These are phyloP conservation scores for Mesembrinibis cayennensis DNA, from an alignment of 2,113 vertebrate species.

Conservation along the genomic window DNA sequence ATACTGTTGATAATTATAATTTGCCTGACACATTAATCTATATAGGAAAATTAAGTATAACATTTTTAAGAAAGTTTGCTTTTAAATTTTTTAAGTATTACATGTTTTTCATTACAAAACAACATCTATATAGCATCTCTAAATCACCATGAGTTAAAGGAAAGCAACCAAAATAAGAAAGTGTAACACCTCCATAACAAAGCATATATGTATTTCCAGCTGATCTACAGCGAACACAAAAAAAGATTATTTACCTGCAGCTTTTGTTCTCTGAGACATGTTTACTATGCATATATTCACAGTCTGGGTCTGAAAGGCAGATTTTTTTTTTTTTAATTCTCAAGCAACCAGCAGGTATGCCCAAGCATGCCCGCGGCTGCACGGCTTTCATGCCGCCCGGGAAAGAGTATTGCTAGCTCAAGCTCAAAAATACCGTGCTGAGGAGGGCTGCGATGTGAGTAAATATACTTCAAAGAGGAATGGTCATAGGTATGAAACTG, in stretches of 20 bases:
- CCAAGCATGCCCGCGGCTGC: not conserved
- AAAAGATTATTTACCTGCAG: not conserved
- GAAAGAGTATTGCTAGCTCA: not conserved
- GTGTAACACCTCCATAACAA: not conserved
- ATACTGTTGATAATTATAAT: not conserved
- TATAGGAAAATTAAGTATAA: not conserved
- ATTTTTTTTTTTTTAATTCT: not conserved
- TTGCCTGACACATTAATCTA: not conserved
- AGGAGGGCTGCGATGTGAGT: not conserved
- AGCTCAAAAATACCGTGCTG: rapidly evolving
- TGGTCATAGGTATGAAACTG: not conserved
- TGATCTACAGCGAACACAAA: not conserved
- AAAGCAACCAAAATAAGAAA: not conserved
- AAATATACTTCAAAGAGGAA: not conserved
- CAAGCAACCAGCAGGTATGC: not conserved
- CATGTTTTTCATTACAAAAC: not conserved
- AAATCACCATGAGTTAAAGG: not conserved
- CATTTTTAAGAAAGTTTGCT: not conserved
- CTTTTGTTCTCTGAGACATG: not conserved
- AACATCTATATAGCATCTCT: not conserved
- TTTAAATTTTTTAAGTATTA: not conserved
- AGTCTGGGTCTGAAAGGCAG: not conserved
- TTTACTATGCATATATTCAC: not conserved
- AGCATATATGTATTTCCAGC: not conserved
- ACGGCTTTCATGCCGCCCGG: rapidly evolving